These are phyloP conservation scores for Antheraea yamamai DNA, from an alignment of 2,888 invertebrate genomes.

Conservation along the genomic window DNA sequence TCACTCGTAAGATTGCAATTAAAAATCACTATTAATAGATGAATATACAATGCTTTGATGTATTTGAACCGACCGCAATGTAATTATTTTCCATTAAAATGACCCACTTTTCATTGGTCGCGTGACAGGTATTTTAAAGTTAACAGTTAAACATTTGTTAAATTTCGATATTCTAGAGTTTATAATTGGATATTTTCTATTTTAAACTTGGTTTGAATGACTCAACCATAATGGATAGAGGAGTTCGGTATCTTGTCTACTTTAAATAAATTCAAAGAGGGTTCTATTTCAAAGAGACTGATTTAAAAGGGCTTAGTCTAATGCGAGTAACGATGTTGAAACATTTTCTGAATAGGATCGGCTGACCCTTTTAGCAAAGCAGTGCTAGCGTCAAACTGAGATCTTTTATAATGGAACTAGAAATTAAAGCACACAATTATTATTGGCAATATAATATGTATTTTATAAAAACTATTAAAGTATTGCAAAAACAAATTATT, in stretches of 20 bases:
- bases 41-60: slow-evolving; percentile 1
- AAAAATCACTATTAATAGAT: not conserved
- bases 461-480: too few relatives aligned
- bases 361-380: slow-evolving; percentile 65
- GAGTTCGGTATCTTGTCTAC: slow-evolving; percentile 34
- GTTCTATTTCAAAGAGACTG: slow-evolving; percentile 54
- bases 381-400: slow-evolving; percentile 49
- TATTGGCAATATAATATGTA: slow-evolving; percentile 32
- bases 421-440: not conserved
- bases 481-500: too few relatives aligned
- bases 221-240: slow-evolving; percentile 4
- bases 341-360: slow-evolving; percentile 65
- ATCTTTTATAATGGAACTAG: slow-evolving; percentile 27
- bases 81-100: slow-evolving; percentile 41
- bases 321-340: slow-evolving; percentile 72
- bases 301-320: slow-evolving; percentile 70
- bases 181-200: slow-evolving; percentile 15
- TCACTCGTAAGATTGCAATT: not conserved
- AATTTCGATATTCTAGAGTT: slow-evolving; percentile 20
- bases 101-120: slow-evolving; percentile 45
- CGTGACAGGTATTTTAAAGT: slow-evolving; percentile 36
- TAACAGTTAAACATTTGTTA: slow-evolving; percentile 13
- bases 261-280: slow-evolving; percentile 58
- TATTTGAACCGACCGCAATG: slow-evolving; percentile 39
- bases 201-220: slow-evolving; percentile 13